Base-by-base conservation (phyloP, 2,797 vertebrate species). In the Tenualosa ilisha region DNA sequence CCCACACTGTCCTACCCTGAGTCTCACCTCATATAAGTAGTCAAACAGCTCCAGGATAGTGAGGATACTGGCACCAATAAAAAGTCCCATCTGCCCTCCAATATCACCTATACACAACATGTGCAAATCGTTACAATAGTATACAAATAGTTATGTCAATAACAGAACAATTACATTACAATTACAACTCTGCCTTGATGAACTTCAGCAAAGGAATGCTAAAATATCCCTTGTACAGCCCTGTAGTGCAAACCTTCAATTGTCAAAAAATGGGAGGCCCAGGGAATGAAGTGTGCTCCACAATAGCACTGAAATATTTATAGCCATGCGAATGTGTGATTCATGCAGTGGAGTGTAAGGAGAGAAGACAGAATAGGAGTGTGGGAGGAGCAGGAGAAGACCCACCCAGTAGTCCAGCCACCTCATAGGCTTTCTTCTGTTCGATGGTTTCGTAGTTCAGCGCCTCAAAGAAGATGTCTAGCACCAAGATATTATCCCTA, bases 391-490 rank as follows among this genome's bases (percentile, higher is more conserved):
- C 13, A 20, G 53, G 53, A 20, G 53, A 13, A 26, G 61, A 84
- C 84, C 94, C 94, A 99, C 98, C 98, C 92, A 99, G 93, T 91
- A 99, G 95, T 86, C 98, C 98, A 0, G 98, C 98, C 90, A 99
- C 98, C 94, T 99, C 98, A 22, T 99, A 99, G 0, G 98, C 98
- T 91, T 98, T 99, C 95, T 98, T 99, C 95, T 99, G 98, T 91
- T 99, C 98, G 8, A 99, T 99, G 0, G 97, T 99, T 93, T 99
- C 98, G 5, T 99, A 99, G 94, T 99, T 99, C 84, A 99, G 95
- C 59, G 98, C 98, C 91, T 99, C 98, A 63, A 99, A 99, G 93
- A 99, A 99, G 91, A 99, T 98, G 86, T 99, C 98, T 89, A 99
- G 94, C 85, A 99, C 98, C 93, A 99, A 91, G 89, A 99, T 97